Conservation (phyloP, 2,888 invertebrate genomes). For the Eupithecia subumbrata region DNA sequence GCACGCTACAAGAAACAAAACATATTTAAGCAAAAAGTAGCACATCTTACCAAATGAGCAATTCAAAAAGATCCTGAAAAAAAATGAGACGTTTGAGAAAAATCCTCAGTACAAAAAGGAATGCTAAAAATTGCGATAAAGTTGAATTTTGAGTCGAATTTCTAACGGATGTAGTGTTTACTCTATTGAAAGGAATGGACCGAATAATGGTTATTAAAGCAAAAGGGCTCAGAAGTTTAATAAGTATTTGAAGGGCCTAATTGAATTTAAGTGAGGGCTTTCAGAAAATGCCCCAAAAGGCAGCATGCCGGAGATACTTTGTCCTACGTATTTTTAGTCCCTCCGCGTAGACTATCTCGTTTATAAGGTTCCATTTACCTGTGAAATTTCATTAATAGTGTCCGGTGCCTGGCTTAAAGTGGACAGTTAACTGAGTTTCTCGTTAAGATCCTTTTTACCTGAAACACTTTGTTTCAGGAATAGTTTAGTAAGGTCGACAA, state of each 20-base stretch:
- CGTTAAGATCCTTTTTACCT: background rate
- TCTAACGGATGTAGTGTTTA: constrained; percentile 19
- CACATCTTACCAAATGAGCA: background rate
- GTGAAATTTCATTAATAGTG: constrained; percentile 7
- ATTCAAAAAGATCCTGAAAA: no score
- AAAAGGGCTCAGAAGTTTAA: constrained; percentile 15
- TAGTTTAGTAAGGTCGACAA: background rate
- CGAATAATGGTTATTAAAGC: constrained; percentile 15
- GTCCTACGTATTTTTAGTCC: constrained; percentile 17
- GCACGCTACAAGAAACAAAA: no score
- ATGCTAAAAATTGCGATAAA: background rate
- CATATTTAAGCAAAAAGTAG: no score
- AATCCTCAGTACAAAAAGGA: background rate
- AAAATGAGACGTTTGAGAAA: no score
- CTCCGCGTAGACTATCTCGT: background rate
- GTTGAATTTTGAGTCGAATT: background rate
- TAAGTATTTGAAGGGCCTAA: constrained; percentile 22
- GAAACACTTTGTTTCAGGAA: background rate
- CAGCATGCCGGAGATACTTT: constrained; percentile 13
- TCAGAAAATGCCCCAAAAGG: constrained; percentile 10
- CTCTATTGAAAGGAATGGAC: constrained; percentile 35
- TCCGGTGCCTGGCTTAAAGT: background rate
- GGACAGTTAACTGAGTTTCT: background rate
- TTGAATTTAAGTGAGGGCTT: constrained; percentile 24
- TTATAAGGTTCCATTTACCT: constrained; percentile 5